Conservation (phyloP, 1,140 invertebrate species). For the Cecropterus lyciades region DNA sequence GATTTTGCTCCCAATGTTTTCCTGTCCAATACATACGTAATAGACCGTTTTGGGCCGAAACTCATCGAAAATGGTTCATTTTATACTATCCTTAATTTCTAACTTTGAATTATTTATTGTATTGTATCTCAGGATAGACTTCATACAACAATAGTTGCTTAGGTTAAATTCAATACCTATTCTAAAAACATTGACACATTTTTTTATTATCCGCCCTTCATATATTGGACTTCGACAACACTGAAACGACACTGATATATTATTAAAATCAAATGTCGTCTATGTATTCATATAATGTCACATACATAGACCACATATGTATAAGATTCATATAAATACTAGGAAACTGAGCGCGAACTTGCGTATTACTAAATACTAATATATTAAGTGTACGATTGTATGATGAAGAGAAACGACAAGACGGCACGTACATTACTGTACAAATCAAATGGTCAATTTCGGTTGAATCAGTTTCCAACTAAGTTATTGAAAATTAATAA, state of each 20-base stretch:
- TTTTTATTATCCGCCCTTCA: background rate
- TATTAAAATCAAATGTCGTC: background rate
- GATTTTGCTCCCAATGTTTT: slow-evolving; percentile 9
- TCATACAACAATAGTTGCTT: background rate
- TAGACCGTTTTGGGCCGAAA: background rate
- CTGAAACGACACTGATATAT: background rate
- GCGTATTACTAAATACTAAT: too few relatives aligned
- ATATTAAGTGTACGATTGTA: too few relatives aligned
- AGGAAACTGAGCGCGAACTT: too few relatives aligned
- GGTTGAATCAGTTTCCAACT: too few relatives aligned
- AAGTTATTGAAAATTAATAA: too few relatives aligned
- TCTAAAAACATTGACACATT: background rate
- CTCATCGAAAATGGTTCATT: background rate
- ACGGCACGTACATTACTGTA: too few relatives aligned
- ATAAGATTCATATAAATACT: too few relatives aligned
- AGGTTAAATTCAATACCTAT: background rate
- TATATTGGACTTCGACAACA: background rate
- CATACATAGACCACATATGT: too few relatives aligned
- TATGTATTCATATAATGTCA: too few relatives aligned
- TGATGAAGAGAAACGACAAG: too few relatives aligned
- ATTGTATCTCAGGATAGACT: background rate
- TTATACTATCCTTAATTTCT: slow-evolving; percentile 1
- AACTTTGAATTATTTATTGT: background rate
- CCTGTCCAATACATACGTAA: background rate
- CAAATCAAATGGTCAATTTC: too few relatives aligned